phyloP scores from a whole-genome alignment of 2,113 vertebrate species.

The Todiramphus saurophagus region DNA sequence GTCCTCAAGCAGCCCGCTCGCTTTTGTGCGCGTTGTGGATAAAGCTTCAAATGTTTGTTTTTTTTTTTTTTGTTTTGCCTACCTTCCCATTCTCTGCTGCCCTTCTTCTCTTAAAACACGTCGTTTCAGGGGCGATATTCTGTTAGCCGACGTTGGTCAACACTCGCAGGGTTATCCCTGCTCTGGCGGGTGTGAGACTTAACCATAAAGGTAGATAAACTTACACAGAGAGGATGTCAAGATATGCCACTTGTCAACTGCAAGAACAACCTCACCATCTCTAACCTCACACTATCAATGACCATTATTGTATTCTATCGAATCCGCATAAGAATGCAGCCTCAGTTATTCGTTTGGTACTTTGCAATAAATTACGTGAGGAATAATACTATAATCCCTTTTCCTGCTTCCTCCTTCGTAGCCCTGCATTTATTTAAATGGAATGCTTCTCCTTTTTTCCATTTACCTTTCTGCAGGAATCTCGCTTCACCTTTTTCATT shows the following conservation, averaged over 20 bases:
- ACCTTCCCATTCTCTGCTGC: accelerated
- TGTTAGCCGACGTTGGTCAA: accelerated
- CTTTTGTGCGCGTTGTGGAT: too few relatives aligned
- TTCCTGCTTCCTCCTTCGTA: accelerated
- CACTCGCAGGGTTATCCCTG: accelerated
- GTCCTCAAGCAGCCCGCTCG: too few relatives aligned
- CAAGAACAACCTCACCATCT: too few relatives aligned
- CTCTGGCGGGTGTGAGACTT: too few relatives aligned
- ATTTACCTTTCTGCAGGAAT: not conserved
- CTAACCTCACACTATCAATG: accelerated
- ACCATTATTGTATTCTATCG: not conserved
- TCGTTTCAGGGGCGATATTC: accelerated
- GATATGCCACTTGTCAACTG: accelerated
- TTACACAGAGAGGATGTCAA: too few relatives aligned
- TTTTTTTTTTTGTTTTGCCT: not conserved
- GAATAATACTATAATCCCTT: accelerated
- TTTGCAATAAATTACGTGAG: accelerated
- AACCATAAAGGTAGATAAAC: accelerated
- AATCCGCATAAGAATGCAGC: not conserved
- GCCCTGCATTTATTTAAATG: not conserved
- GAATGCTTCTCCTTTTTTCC: not conserved
- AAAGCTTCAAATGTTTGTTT: too few relatives aligned
- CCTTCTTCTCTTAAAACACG: too few relatives aligned
- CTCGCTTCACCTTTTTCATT: not conserved
- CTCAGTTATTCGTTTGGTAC: accelerated